These are phyloP conservation scores for Cataglyphis cursor DNA, from an alignment of 2,888 invertebrate genomes.

Conservation along the genomic window DNA sequence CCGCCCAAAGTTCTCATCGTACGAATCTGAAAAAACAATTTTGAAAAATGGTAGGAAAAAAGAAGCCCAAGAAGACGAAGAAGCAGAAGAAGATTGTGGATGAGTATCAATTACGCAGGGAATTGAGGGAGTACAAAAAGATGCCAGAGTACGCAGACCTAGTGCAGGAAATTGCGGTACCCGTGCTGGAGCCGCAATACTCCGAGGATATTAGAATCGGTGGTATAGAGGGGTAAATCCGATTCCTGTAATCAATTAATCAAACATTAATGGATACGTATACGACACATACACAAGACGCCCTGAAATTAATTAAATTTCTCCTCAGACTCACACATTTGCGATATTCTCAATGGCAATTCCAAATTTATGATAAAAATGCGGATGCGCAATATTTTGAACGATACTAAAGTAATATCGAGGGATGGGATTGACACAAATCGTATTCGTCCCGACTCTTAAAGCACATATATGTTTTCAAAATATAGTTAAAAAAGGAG, in stretches of 20 bases:
- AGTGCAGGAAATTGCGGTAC: background rate
- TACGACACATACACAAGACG: too few species aligned
- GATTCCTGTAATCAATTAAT: background rate
- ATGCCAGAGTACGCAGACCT: constrained; percentile 9
- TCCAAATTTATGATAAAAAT: too few species aligned
- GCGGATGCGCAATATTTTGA: too few species aligned
- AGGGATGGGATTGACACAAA: too few species aligned
- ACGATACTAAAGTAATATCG: too few species aligned
- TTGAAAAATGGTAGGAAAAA: constrained; percentile 65
- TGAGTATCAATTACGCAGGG: constrained; percentile 74
- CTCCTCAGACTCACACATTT: background rate
- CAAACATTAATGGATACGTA: background rate
- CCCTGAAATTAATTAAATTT: background rate
- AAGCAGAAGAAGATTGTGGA: constrained; percentile 62
- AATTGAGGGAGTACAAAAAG: constrained; percentile 63
- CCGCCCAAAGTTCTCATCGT: background rate
- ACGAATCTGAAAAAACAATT: constrained; percentile 8
- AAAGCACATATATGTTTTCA: too few species aligned
- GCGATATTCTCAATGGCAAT: background rate
- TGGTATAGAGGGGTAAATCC: constrained; percentile 85
- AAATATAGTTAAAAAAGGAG: too few species aligned
- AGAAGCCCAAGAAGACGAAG: constrained; percentile 34
- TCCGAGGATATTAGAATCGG: constrained; percentile 81
- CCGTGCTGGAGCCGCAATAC: constrained; percentile 27
- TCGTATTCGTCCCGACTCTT: too few species aligned